Base-by-base conservation (phyloP, 1,140 invertebrate species). In the Pseudomyrmex flavicornis region DNA sequence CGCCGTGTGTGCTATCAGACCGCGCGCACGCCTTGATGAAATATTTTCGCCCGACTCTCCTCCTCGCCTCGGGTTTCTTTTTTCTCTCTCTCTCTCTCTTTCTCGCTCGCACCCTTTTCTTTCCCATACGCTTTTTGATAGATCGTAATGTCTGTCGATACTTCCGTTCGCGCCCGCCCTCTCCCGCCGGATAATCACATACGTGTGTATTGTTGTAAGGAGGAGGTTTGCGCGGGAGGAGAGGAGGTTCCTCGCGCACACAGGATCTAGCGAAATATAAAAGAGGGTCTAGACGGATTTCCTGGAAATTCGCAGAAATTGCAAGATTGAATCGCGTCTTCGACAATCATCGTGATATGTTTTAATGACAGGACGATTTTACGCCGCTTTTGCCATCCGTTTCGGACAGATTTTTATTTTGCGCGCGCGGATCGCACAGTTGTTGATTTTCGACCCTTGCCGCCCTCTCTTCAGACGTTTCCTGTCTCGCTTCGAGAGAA, bases 121-220 rank as follows among this genome's bases (percentile, higher is more conserved):
- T 20, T 22, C 50, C 74, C 22, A 15, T 59, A 26, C n/a, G 15
- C 62, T 59, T 35, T 35, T 63, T 83, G 69, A 73, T 75, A 15
- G 58, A 77, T 82, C 59, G 80, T 76, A 73, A 73, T 75, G 72
- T 76, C 79, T n/a, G 48, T 63, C 80, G 80, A 73, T 74, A 82
- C 80, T 82, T 73, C 59, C 72, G 72, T 63, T 82, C 72, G 69
- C 59, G 58, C 66, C 35, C 76, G 76, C 65, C 66, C 35, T n/a
- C 48, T 59, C 44, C 35, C 54, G 76, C 44, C 44, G 66, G 44
- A 61, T 80, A 80, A 80, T 80, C 44, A 79, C 17, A 61, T 50
- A n/a, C 35, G 35, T 35, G 35, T 7, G 5, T 70, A 5, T 61
- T 61, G 12, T 80, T 22, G 7, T 52, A 54, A 48, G 17, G 62